A percentile compares a stretch with the other conserved stretches of the same genome.
These are phyloP conservation scores for Lysiphlebus fabarum DNA, from an alignment of 1,140 invertebrate genomes.

Conservation along the genomic window DNA sequence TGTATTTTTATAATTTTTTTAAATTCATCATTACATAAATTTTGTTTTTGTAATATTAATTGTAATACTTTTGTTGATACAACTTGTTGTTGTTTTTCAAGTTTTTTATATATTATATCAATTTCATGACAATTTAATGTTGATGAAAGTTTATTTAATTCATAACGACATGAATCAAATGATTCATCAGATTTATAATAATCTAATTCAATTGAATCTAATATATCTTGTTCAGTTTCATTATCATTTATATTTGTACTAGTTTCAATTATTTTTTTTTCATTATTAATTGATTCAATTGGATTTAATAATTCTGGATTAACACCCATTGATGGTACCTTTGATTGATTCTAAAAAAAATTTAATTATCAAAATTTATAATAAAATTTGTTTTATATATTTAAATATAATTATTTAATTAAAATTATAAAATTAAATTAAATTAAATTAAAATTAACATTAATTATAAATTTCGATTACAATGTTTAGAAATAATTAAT, in stretches of 20 bases:
- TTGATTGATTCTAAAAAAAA: conserved; percentile 37
- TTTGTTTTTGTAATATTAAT: conserved; percentile 85
- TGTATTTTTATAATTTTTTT: conserved; percentile 75
- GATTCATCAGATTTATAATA: conserved; percentile 62
- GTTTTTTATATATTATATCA: conserved; percentile 62
- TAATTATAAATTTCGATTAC: too few species aligned
- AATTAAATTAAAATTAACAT: too few species aligned
- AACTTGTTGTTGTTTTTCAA: conserved; percentile 75
- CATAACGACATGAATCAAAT: conserved; percentile 67
- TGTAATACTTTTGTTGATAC: conserved; percentile 89
- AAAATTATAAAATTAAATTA: too few species aligned
- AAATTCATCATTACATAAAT: conserved; percentile 79
- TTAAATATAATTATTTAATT: background rate
- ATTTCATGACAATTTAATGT: conserved; percentile 66
- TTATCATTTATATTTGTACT: conserved; percentile 51
- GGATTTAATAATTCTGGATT: conserved; percentile 46
- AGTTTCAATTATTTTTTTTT: conserved; percentile 37
- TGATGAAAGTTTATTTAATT: conserved; percentile 67
- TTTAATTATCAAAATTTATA: background rate
- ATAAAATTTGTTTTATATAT: background rate
- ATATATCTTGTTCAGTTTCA: conserved; percentile 70
- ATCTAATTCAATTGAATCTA: conserved; percentile 67
- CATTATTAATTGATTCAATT: conserved; percentile 31
- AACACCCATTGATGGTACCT: conserved; percentile 48
- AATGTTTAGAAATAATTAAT: background rate